A percentile compares a stretch with the other conserved stretches of the same genome.
phyloP scores from a whole-genome alignment of 1,140 invertebrate species.

The Drosophila watanabei region DNA sequence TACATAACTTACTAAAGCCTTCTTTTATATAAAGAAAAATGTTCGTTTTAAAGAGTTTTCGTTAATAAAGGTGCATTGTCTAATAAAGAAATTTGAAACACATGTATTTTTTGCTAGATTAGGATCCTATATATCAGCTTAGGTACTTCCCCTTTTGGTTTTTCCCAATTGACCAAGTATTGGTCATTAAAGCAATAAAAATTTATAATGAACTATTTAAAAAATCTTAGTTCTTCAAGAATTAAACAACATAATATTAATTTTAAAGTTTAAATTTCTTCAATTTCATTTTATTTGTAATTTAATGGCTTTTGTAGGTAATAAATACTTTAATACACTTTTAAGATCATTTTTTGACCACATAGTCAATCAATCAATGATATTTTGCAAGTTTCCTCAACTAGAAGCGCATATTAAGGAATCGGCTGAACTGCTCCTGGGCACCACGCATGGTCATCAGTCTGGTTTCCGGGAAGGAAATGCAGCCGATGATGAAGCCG shows the following conservation, averaged over 20 bases:
- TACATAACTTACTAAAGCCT: background rate
- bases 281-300: background rate
- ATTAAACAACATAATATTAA: background rate
- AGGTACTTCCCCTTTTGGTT: background rate
- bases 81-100: background rate
- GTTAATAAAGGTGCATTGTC: background rate
- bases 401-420: slow-evolving; percentile 37
- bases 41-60: no score
- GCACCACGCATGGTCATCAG: slow-evolving; percentile 56
- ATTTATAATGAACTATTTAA: background rate
- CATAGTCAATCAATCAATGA: background rate
- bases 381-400: background rate
- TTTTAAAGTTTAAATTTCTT: background rate
- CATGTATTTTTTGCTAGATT: background rate
- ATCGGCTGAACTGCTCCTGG: slow-evolving; percentile 51
- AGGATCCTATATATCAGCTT: background rate
- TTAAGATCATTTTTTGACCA: background rate
- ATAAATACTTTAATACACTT: background rate
- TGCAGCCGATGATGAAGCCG: slow-evolving; percentile 35
- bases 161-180: background rate
- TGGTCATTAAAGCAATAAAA: background rate
- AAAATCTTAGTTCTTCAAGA: background rate
- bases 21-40: background rate
- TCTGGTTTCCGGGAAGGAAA: slow-evolving; percentile 68
- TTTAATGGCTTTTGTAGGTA: background rate